Conservation (phyloP, 2,797 vertebrate genomes). For the Sebastes paucispinis region DNA sequence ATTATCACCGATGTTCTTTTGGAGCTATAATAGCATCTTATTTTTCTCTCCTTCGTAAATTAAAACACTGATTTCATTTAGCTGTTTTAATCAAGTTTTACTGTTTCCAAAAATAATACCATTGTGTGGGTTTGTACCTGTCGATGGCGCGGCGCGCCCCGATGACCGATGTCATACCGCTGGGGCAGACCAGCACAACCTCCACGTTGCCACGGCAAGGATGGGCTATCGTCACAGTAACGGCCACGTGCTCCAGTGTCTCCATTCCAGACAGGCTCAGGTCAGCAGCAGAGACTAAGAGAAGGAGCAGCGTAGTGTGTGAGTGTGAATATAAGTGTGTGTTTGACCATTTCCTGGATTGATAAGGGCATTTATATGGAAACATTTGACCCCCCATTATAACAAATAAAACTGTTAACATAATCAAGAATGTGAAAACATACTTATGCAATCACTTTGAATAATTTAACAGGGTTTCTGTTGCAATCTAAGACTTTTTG, state of each 20-base stretch:
- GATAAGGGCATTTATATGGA: background rate
- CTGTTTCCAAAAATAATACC: background rate
- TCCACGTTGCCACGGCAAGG: conserved; percentile 91
- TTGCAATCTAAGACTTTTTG: background rate
- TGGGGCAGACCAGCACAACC: conserved; percentile 89
- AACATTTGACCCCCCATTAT: background rate
- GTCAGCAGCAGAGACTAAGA: conserved; percentile 84
- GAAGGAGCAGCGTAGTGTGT: background rate
- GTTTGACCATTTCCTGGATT: background rate
- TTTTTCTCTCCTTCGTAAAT: background rate
- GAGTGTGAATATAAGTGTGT: background rate
- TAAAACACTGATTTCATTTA: background rate
- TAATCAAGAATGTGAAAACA: background rate
- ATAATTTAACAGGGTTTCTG: background rate
- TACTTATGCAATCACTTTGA: background rate
- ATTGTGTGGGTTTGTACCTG: conserved; percentile 74
- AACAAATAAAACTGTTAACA: background rate
- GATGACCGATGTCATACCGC: conserved; percentile 90
- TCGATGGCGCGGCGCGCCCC: conserved; percentile 88
- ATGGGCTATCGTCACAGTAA: conserved; percentile 89
- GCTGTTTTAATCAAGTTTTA: background rate
- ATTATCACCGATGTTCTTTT: background rate
- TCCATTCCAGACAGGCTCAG: conserved; percentile 88
- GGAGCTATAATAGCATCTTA: background rate
- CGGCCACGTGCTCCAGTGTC: conserved; percentile 93